Evolutionary conservation across 2,888 invertebrate genomes (phyloP).

Genomic region (Ophraella communa): DNA sequence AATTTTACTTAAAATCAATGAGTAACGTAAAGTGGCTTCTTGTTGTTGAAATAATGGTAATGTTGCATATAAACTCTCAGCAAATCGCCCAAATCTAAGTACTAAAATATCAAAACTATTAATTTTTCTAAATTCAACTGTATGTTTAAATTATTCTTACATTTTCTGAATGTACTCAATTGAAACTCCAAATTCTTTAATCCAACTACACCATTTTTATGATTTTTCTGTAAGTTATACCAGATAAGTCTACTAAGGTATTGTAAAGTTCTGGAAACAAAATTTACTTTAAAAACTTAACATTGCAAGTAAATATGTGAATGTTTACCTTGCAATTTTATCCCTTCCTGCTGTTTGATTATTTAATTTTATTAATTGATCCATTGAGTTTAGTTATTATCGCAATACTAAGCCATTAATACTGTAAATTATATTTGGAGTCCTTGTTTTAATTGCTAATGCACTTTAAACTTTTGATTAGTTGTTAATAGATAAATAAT

Average conservation of each 20-base stretch:
- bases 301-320: not conserved
- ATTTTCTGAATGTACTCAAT: conserved; percentile 84
- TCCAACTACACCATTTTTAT: conserved; percentile 72
- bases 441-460: not conserved
- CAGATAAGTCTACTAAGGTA: conserved; percentile 82
- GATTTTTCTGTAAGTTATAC: conserved; percentile 74
- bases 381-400: conserved; percentile 50
- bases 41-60: conserved; percentile 75
- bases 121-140: conserved; percentile 64
- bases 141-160: conserved; percentile 64
- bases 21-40: conserved; percentile 72
- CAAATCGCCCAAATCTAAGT: conserved; percentile 81
- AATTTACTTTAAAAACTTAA: not conserved
- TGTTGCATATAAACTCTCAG: conserved; percentile 80
- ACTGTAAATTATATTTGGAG: not conserved
- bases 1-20: conserved; percentile 80
- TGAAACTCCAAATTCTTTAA: conserved; percentile 83
- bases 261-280: conserved; percentile 73
- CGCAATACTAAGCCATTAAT: not conserved
- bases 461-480: not conserved
- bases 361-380: conserved; percentile 60
- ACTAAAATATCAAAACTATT: conserved; percentile 67
- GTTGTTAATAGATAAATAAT: not conserved
- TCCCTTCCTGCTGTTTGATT: conserved; percentile 63
- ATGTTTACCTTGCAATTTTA: conserved; percentile 59